phyloP scores from a whole-genome alignment of 2,888 invertebrate species.

The Andrena fulva region DNA sequence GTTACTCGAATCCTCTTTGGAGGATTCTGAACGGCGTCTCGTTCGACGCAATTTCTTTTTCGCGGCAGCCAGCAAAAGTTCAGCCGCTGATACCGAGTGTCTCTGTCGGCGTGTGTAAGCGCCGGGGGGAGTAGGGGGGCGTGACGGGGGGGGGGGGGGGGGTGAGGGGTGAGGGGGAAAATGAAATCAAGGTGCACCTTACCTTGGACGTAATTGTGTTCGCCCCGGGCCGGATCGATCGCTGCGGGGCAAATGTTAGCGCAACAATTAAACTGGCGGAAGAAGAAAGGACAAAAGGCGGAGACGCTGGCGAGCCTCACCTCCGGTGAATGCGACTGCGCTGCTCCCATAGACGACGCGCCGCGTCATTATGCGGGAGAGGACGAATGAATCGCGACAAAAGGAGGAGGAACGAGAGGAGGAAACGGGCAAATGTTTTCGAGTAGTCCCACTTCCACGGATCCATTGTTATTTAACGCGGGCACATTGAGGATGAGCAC shows the following conservation, averaged over 20 bases:
- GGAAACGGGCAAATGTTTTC: slow-evolving; percentile 72
- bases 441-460: slow-evolving; percentile 72
- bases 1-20: not conserved
- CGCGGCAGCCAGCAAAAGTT: not conserved
- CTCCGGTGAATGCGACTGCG: slow-evolving; percentile 66
- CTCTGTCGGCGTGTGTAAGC: not conserved
- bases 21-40: not conserved
- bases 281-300: slow-evolving; percentile 63
- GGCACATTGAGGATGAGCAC: slow-evolving; percentile 62
- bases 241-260: slow-evolving; percentile 69
- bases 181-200: slow-evolving; percentile 58
- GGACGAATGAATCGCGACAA: slow-evolving; percentile 75
- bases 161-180: not conserved
- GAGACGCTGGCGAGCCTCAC: slow-evolving; percentile 55
- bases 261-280: slow-evolving; percentile 71
- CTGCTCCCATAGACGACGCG: slow-evolving; percentile 68
- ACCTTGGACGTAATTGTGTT: slow-evolving; percentile 62
- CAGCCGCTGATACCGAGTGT: slow-evolving; percentile 4
- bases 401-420: slow-evolving; percentile 54
- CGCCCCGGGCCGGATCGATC: slow-evolving; percentile 59
- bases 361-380: slow-evolving; percentile 73
- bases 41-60: not conserved
- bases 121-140: not conserved
- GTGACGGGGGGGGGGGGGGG: not conserved
- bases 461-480: slow-evolving; percentile 74